Evolutionary conservation across 2,113 vertebrate genomes (phyloP).

Genomic region (Seriola quinqueradiata): DNA sequence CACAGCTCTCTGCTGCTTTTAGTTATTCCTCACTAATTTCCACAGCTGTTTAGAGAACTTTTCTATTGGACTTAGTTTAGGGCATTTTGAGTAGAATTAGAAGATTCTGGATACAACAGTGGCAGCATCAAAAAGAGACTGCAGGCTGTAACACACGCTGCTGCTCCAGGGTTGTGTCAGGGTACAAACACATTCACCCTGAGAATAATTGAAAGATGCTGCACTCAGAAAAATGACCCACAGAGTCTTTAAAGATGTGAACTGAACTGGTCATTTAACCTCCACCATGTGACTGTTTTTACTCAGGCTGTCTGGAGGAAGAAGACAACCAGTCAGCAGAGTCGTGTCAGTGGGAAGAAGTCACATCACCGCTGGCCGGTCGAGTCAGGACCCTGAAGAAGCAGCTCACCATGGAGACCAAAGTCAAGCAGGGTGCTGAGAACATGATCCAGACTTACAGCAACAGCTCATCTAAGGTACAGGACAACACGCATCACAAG

Average conservation of each 20-base stretch:
- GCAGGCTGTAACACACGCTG: no score
- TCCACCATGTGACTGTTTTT: background rate
- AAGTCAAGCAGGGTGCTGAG: slow-evolving; percentile 97
- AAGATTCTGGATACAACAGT: no score
- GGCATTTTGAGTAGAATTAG: no score
- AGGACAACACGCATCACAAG: no score
- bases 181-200: background rate
- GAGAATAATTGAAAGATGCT: background rate
- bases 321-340: slow-evolving; percentile 80
- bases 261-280: no score
- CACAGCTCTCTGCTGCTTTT: no score
- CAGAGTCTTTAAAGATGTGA: background rate
- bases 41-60: no score
- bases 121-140: no score
- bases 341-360: slow-evolving; percentile 84
- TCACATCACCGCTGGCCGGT: slow-evolving; percentile 78
- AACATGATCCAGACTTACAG: slow-evolving; percentile 95
- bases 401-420: slow-evolving; percentile 94
- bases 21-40: no score
- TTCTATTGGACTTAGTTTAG: no score
- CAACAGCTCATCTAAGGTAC: slow-evolving; percentile 88
- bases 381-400: slow-evolving; percentile 90
- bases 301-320: slow-evolving; percentile 36
- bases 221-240: background rate
- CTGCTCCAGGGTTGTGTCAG: background rate